Conservation (phyloP, 2,113 vertebrate species). For the Oncorhynchus masou region DNA sequence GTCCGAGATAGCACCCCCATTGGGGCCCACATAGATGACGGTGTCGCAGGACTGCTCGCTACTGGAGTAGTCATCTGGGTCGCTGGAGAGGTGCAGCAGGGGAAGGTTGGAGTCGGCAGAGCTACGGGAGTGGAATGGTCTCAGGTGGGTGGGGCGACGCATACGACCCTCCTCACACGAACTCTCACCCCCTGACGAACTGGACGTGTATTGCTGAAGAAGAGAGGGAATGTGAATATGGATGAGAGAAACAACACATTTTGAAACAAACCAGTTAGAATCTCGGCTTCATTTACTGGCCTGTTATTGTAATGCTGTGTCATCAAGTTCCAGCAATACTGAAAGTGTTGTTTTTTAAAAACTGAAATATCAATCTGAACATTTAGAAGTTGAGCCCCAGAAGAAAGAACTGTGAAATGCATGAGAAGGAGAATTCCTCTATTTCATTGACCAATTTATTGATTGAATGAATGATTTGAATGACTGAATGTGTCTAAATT, state of each 20-base stretch:
- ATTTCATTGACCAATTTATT: no score
- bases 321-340: background rate
- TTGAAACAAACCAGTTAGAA: conserved; percentile 85
- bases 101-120: conserved; percentile 82
- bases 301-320: background rate
- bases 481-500: background rate
- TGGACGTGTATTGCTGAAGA: conserved; percentile 86
- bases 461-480: background rate
- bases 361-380: no score
- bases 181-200: conserved; percentile 94
- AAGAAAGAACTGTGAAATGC: no score
- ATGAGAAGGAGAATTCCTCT: no score
- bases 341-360: no score
- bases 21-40: conserved; percentile 95
- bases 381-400: no score
- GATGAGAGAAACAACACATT: conserved; percentile 70
- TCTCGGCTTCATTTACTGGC: background rate
- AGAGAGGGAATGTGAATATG: conserved; percentile 15
- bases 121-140: conserved; percentile 85
- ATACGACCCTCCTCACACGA: conserved; percentile 93
- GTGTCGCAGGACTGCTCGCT: conserved; percentile 98
- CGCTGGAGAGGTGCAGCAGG: conserved; percentile 79
- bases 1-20: conserved; percentile 87
- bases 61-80: conserved; percentile 95
- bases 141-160: conserved; percentile 80